Evolutionary conservation across 1,140 invertebrate species (phyloP).

Genomic region (Hypothenemus hampei): DNA sequence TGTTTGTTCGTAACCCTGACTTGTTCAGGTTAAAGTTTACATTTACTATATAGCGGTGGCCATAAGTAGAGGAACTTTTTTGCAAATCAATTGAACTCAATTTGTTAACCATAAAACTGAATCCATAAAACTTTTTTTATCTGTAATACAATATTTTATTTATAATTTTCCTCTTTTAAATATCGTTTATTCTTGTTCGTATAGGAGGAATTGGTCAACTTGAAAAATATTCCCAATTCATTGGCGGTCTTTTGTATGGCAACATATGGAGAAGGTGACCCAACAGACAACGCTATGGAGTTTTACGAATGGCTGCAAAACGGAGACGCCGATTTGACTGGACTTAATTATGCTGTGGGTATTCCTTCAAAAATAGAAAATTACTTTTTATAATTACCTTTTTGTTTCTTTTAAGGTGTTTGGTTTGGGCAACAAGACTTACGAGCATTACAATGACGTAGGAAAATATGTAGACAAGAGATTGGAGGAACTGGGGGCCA

Average conservation of each 20-base stretch:
- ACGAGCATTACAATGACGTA: constrained; percentile 99
- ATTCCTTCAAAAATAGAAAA: background rate
- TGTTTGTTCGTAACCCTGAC: too few species aligned
- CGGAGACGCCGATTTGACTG: constrained; percentile 81
- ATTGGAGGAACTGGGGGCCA: constrained; percentile 90
- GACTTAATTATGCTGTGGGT: constrained; percentile 94
- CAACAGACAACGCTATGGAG: constrained; percentile 98
- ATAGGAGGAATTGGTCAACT: constrained; percentile 81
- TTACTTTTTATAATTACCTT: background rate
- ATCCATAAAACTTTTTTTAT: too few species aligned
- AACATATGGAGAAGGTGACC: constrained; percentile 99
- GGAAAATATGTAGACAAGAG: constrained; percentile 93
- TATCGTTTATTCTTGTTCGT: too few species aligned
- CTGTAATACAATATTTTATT: too few species aligned
- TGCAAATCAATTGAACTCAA: too few species aligned
- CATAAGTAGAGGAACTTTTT: too few species aligned
- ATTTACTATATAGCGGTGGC: too few species aligned
- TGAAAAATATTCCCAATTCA: constrained; percentile 88
- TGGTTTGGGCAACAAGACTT: constrained; percentile 98
- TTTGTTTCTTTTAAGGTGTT: constrained; percentile 73
- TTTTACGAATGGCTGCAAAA: constrained; percentile 97
- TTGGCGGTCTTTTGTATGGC: constrained; percentile 96
- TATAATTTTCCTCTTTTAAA: too few species aligned
- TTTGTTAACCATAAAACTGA: too few species aligned
- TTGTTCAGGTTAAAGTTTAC: too few species aligned